Percentiles rank a stretch among this genome's conserved stretches.
Conservation (phyloP, 2,113 vertebrate genomes). For the Istiophorus platypterus region DNA sequence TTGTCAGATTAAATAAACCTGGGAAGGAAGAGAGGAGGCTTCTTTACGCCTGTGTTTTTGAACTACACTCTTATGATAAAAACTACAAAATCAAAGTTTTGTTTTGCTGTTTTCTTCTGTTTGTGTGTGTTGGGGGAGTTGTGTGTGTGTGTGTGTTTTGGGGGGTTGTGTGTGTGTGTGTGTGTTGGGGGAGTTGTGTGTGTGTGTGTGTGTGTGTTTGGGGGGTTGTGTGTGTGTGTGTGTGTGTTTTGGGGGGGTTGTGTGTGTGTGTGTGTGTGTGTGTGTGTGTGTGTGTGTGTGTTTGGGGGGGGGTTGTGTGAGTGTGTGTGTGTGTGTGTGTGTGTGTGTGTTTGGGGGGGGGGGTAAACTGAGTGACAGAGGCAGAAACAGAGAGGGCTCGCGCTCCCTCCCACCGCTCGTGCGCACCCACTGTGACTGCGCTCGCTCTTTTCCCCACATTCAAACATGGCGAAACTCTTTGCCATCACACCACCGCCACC, state of each 20-base stretch:
- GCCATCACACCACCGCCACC: constrained; percentile 47
- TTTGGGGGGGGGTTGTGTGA: constrained; percentile 22
- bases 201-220: constrained; percentile 5
- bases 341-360: constrained; percentile 22
- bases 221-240: constrained; percentile 29
- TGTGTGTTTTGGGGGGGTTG: constrained; percentile 25
- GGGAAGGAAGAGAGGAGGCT: neutral
- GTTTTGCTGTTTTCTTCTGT: neutral
- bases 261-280: too few species aligned
- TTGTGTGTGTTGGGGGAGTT: too few species aligned
- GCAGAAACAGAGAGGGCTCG: constrained; percentile 33
- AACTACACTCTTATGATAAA: neutral
- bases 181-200: too few species aligned
- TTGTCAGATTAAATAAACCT: neutral
- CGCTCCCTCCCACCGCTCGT: constrained; percentile 63
- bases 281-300: constrained; percentile 6
- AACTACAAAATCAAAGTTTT: neutral
- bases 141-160: constrained; percentile 11
- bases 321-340: constrained; percentile 11
- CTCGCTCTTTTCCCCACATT: constrained; percentile 51
- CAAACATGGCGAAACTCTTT: constrained; percentile 81
- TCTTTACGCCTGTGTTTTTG: neutral
- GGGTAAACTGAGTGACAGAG: constrained; percentile 29
- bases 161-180: constrained; percentile 18
- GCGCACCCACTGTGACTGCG: constrained; percentile 63